These are phyloP conservation scores for Drosophila yooni DNA, from an alignment of 2,888 invertebrate species.

Conservation along the genomic window DNA sequence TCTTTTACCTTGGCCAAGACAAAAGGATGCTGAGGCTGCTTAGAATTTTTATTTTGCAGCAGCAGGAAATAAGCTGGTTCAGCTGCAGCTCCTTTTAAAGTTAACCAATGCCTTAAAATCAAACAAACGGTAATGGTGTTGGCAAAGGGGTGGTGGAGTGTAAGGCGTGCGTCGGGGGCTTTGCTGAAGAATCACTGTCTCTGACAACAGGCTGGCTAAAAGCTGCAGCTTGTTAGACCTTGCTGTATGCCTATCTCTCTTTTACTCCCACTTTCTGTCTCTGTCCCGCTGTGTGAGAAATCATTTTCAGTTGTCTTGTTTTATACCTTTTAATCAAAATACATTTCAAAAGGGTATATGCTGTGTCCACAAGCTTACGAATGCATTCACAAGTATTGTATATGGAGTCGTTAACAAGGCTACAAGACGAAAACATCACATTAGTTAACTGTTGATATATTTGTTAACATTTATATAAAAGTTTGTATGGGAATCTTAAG, in stretches of 20 bases:
- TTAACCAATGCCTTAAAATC: slow-evolving; percentile 65
- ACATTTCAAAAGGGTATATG: background rate
- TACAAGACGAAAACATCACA: background rate
- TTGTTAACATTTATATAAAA: background rate
- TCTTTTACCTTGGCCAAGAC: slow-evolving; percentile 58
- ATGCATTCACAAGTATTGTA: background rate
- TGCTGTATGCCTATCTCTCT: slow-evolving; percentile 27
- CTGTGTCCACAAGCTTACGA: background rate
- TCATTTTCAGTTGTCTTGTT: slow-evolving; percentile 67
- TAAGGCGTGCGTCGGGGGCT: background rate
- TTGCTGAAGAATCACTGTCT: slow-evolving; percentile 33
- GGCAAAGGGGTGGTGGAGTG: background rate
- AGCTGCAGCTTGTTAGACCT: slow-evolving; percentile 74
- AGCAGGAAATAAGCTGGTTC: slow-evolving; percentile 72
- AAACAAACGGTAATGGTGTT: slow-evolving; percentile 27
- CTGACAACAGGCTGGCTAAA: slow-evolving; percentile 43
- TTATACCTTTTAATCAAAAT: slow-evolving; percentile 23
- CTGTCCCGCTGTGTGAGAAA: slow-evolving; percentile 73
- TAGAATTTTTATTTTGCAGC: slow-evolving; percentile 63
- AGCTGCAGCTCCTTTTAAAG: slow-evolving; percentile 75
- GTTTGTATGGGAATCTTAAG: background rate
- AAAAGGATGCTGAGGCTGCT: slow-evolving; percentile 69
- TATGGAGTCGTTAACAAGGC: background rate
- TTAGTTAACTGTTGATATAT: background rate
- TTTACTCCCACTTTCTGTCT: slow-evolving; percentile 32